Conservation (phyloP, 2,888 invertebrate genomes). For the Panzeria rudis region DNA sequence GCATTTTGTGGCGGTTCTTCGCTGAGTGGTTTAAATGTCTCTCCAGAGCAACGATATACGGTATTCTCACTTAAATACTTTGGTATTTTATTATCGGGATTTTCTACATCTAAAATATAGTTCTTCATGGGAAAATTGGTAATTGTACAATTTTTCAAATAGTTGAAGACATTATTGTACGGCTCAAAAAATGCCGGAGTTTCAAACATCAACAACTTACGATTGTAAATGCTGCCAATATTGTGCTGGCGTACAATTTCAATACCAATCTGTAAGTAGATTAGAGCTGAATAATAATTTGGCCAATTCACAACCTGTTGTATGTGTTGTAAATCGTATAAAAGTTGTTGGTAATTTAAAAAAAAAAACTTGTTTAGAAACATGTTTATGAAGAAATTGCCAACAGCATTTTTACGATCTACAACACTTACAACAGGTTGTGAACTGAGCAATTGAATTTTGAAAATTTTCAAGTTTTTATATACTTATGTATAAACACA, state of each 20-base stretch:
- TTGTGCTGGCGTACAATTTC: constrained; percentile 80
- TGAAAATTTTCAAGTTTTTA: no score
- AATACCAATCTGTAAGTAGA: constrained; percentile 78
- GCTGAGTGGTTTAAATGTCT: constrained; percentile 74
- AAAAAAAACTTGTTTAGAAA: no score
- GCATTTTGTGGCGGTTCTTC: constrained; percentile 75
- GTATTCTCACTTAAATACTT: constrained; percentile 81
- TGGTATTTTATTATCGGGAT: constrained; percentile 77
- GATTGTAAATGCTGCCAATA: constrained; percentile 79
- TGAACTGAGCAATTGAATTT: no score
- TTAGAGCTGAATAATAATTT: neutral
- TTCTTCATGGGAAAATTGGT: constrained; percentile 87
- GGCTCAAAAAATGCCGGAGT: constrained; percentile 93
- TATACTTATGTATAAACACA: no score
- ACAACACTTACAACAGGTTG: no score
- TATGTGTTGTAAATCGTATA: no score
- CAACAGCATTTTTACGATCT: no score
- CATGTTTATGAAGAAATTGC: no score
- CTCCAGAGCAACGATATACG: constrained; percentile 74
- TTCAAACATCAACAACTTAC: constrained; percentile 88
- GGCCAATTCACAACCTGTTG: no score
- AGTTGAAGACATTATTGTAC: constrained; percentile 89
- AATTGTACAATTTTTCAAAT: constrained; percentile 86
- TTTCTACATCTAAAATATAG: constrained; percentile 87
- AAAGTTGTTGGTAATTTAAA: no score